These are phyloP conservation scores for Epinotia demarniana DNA, from an alignment of 2,888 invertebrate species.

Conservation along the genomic window DNA sequence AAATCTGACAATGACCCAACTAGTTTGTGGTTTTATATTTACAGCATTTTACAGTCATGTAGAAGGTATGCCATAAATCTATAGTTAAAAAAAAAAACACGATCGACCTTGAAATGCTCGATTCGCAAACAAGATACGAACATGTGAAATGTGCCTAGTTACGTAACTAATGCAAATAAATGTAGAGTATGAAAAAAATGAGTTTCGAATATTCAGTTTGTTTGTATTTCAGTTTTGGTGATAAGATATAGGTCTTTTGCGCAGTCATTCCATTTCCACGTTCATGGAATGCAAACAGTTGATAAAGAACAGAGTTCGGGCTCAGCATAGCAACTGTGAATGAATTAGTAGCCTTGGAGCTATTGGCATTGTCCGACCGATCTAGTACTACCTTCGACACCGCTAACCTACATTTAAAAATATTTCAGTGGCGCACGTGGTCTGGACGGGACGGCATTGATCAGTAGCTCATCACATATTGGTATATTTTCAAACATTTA, in stretches of 20 bases:
- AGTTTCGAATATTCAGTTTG: conserved; percentile 1
- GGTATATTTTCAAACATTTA: not conserved
- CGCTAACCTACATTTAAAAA: conserved; percentile 34
- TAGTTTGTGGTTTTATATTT: conserved; percentile 15
- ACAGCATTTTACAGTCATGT: not conserved
- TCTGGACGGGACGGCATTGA: conserved; percentile 7
- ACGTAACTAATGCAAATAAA: conserved; percentile 37
- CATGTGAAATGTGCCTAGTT: conserved; percentile 26
- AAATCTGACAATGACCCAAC: no score
- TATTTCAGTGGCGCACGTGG: not conserved
- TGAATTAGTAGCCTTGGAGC: conserved; percentile 20
- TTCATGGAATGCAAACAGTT: conserved; percentile 47
- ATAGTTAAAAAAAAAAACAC: conserved; percentile 32
- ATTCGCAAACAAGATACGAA: conserved; percentile 39
- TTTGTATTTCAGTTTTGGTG: conserved; percentile 46
- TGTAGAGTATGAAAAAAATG: conserved; percentile 24
- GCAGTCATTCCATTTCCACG: conserved; percentile 54
- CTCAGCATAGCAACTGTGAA: conserved; percentile 19
- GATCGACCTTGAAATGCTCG: conserved; percentile 30
- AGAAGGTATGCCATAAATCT: conserved; percentile 21
- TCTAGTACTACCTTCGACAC: conserved; percentile 27
- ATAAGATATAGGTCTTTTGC: conserved; percentile 61
- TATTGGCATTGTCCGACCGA: conserved; percentile 31
- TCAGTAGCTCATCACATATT: not conserved
- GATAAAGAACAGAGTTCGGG: conserved; percentile 44